Base-by-base conservation (phyloP, 1,140 invertebrate genomes). In the Acyrthosiphon pisum region DNA sequence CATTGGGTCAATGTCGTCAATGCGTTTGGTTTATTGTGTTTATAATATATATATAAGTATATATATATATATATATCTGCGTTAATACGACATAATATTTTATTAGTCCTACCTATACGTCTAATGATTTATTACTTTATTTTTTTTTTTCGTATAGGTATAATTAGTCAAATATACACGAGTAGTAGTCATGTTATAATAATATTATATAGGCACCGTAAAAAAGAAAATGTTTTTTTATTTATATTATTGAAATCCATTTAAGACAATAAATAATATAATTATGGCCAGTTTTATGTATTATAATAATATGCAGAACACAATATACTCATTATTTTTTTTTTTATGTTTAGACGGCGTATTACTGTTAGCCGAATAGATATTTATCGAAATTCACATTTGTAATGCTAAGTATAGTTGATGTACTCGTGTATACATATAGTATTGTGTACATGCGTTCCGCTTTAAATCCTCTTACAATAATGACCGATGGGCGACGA, bases 401-500 rank as follows among this genome's bases (percentile, higher is more conserved):
- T 84, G 20, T 84, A 26, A 84, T 44, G 8, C 23, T 37, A 83
- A 83, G 37, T 83, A 83, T 86, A 76, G n/a, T 76, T 76, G 60
- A 76, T 76, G 60, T 76, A 76, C 30, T 11, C 60, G 41, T 26
- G 23, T 44, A 6, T 83, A 83, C 3, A 81, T 84, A 41, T 41
- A 44, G 23, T 44, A 4, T 41, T 86, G 44, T 86, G 83, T 86
- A 86, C 37, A n/a, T 6, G 9, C 84, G 84, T 86, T 86, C 37
- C 41, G 84, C 37, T 86, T 86, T 46, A 86, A 86, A 86, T 86
- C 84, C 84, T 86, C 84, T 86, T 86, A 46, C 44, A 14, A 76
- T 76, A 20, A 86, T 46, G 84, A 86, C 23, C 44, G 84, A 86
- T 44, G 41, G 83, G 4, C 37, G 83, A 26, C 37, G 44, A n/a